phyloP scores from a whole-genome alignment of 2,797 vertebrate genomes.

The Cossypha polioptera region DNA sequence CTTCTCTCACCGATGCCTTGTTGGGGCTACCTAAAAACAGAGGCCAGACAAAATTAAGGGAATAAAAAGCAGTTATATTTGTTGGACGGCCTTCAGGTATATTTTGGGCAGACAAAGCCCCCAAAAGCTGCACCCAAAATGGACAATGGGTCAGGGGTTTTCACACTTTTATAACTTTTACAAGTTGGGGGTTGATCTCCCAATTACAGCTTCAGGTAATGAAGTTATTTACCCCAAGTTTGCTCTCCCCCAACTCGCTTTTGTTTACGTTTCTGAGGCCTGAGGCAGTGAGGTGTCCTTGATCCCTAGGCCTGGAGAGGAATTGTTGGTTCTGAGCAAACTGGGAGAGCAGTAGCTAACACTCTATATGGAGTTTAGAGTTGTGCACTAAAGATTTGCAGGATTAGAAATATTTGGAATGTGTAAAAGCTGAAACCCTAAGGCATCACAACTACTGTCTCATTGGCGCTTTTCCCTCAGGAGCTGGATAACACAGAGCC shows the following conservation, averaged over 20 bases:
- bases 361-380: background rate
- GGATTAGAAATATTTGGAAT: background rate
- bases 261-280: background rate
- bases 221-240: background rate
- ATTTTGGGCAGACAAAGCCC: too few species aligned
- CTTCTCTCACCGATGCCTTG: background rate
- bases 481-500: background rate
- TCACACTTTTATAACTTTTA: background rate
- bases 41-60: background rate
- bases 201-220: background rate
- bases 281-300: background rate
- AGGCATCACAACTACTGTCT: background rate
- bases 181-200: background rate
- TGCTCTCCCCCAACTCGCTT: background rate
- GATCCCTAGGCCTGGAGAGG: background rate
- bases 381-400: background rate
- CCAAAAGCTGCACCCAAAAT: background rate
- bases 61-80: background rate
- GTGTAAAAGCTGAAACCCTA: background rate
- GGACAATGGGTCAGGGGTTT: rapidly evolving
- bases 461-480: background rate
- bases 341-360: background rate
- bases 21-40: background rate
- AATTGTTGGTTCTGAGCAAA: background rate
- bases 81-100: too few species aligned